phyloP scores from a whole-genome alignment of 2,888 invertebrate genomes.

The Meteorus colon region DNA sequence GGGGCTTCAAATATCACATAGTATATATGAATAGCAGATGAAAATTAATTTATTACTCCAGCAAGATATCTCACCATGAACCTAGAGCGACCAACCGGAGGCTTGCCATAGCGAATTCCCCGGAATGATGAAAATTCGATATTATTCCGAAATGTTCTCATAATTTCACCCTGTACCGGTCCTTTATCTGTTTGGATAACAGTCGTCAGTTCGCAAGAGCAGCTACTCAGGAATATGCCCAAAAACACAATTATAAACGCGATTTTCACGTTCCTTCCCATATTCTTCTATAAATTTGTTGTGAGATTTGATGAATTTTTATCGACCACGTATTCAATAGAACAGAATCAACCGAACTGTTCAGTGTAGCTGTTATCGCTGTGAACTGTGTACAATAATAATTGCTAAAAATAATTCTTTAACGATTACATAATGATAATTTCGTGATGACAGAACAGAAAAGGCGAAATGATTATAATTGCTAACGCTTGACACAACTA shows the following conservation, averaged over 20 bases:
- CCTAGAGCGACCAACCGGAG: constrained; percentile 55
- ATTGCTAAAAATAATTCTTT: no score
- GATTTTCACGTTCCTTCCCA: neutral
- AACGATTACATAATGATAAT: no score
- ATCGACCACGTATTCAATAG: neutral
- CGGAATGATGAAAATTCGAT: constrained; percentile 47
- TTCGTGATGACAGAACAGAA: no score
- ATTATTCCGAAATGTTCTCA: no score
- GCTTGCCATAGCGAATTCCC: constrained; percentile 60
- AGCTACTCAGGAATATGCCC: no score
- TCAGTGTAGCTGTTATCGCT: neutral
- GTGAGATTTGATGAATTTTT: neutral
- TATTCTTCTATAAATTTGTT: neutral
- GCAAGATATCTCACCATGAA: constrained; percentile 55
- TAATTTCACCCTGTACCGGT: constrained; percentile 52
- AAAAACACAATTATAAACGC: neutral
- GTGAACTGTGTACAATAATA: neutral
- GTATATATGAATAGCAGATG: neutral
- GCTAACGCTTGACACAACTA: no score
- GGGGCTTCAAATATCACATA: constrained; percentile 38
- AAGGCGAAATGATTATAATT: no score
- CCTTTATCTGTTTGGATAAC: constrained; percentile 56
- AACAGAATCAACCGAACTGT: neutral
- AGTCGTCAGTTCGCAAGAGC: constrained; percentile 19
- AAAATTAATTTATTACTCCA: neutral